Evolutionary conservation across 2,113 vertebrate species (phyloP).

Genomic region (Promerops cafer): DNA sequence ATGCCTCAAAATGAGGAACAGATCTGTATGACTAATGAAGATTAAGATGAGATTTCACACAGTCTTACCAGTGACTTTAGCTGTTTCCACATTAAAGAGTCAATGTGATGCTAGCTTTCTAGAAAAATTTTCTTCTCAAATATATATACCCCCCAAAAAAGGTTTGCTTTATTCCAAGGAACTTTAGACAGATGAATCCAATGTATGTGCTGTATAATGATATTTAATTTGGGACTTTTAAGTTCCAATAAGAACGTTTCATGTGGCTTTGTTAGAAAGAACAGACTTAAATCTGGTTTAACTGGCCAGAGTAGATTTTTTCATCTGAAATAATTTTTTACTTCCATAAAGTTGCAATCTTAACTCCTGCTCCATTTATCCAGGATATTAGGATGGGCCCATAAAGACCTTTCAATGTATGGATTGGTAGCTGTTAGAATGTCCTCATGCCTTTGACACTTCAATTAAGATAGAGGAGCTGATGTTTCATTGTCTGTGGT

Average conservation of each 20-base stretch:
- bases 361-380: not conserved
- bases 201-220: not conserved
- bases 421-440: not conserved
- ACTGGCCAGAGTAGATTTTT: not conserved
- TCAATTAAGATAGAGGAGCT: not conserved
- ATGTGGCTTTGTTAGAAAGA: slow-evolving; percentile 18
- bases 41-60: slow-evolving; percentile 18
- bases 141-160: not conserved
- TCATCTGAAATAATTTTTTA: not conserved
- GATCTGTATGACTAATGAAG: not conserved
- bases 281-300: not conserved
- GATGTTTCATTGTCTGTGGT: not conserved
- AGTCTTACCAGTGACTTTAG: not conserved
- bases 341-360: not conserved
- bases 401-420: not conserved
- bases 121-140: not conserved
- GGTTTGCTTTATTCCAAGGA: not conserved
- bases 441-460: not conserved
- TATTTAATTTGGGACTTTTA: not conserved
- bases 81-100: slow-evolving; percentile 34
- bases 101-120: not conserved
- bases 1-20: not conserved
- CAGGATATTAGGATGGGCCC: not conserved
- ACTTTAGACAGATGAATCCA: not conserved
- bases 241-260: not conserved